phyloP scores from a whole-genome alignment of 2,888 invertebrate species.

The Melitaea athalia region DNA sequence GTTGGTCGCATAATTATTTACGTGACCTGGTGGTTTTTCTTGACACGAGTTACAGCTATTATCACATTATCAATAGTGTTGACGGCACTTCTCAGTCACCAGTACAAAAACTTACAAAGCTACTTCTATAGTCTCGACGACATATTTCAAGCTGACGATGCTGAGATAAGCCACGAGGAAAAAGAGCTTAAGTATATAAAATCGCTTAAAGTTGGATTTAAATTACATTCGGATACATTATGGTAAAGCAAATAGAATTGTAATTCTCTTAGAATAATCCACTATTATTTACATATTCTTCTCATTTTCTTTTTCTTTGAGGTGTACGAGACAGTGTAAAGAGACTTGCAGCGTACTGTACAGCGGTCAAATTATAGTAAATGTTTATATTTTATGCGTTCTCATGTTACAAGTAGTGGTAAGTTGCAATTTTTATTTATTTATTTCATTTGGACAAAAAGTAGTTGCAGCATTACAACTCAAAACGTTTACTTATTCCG shows the following conservation, averaged over 20 bases:
- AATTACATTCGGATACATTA: constrained; percentile 55
- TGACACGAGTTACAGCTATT: constrained; percentile 43
- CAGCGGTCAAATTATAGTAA: constrained; percentile 40
- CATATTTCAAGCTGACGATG: constrained; percentile 47
- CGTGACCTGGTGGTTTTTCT: constrained; percentile 52
- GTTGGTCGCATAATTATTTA: constrained; percentile 45
- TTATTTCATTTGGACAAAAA: no score
- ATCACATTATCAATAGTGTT: constrained; percentile 48
- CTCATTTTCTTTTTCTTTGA: constrained; percentile 33
- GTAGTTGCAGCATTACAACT: no score
- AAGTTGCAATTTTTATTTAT: background rate
- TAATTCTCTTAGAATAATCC: no score
- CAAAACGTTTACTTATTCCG: background rate
- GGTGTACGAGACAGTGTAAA: constrained; percentile 50
- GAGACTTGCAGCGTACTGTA: constrained; percentile 47
- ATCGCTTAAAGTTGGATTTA: constrained; percentile 54
- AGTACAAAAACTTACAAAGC: constrained; percentile 55
- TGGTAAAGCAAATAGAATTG: constrained; percentile 43
- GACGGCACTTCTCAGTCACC: constrained; percentile 51
- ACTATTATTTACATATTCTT: no score
- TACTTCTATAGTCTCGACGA: constrained; percentile 54
- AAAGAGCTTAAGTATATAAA: constrained; percentile 54
- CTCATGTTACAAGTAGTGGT: constrained; percentile 11
- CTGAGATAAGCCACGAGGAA: constrained; percentile 40
- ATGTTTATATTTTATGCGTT: background rate